Percentiles rank a stretch among this genome's conserved stretches.
Conservation (phyloP, 53 echinoderm and acorn worm genomes). For the Antedon mediterranea region DNA sequence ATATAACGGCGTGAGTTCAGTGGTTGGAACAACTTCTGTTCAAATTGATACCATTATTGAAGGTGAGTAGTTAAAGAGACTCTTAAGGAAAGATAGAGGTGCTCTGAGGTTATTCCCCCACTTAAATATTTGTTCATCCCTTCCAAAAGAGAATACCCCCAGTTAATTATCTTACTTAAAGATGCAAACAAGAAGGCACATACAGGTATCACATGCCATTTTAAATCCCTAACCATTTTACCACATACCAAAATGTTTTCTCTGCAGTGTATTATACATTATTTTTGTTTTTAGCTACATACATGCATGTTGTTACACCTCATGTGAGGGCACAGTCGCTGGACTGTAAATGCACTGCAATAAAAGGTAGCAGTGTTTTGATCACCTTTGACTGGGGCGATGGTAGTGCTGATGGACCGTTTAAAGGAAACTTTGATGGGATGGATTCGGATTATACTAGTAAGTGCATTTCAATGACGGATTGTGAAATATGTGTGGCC, state of each 20-base stretch:
- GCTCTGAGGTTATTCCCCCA: too few relatives aligned
- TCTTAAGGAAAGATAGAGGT: too few relatives aligned
- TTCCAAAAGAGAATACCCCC: too few relatives aligned
- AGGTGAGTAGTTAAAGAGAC: too few relatives aligned
- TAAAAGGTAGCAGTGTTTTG: conserved; percentile 49
- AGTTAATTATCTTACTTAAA: too few relatives aligned
- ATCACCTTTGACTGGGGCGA: conserved; percentile 78
- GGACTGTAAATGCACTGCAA: conserved; percentile 33
- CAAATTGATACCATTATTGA: conserved; percentile 57
- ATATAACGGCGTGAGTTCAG: conserved; percentile 38
- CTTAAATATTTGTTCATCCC: too few relatives aligned
- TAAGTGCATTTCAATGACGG: too few relatives aligned
- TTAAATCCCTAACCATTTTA: too few relatives aligned
- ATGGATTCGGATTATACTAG: conserved; percentile 26
- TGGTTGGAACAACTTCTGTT: conserved; percentile 13
- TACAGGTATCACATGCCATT: too few relatives aligned
- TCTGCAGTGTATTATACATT: too few relatives aligned
- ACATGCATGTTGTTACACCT: conserved; percentile 6
- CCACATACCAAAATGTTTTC: too few relatives aligned
- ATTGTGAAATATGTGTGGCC: background rate
- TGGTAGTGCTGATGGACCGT: conserved; percentile 33
- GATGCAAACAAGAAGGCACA: too few relatives aligned
- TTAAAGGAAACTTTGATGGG: conserved; percentile 18
- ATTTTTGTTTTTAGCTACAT: background rate
- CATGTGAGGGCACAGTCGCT: conserved; percentile 33